Conservation (phyloP, 2,797 vertebrate species). For the Austrolebias charrua region DNA sequence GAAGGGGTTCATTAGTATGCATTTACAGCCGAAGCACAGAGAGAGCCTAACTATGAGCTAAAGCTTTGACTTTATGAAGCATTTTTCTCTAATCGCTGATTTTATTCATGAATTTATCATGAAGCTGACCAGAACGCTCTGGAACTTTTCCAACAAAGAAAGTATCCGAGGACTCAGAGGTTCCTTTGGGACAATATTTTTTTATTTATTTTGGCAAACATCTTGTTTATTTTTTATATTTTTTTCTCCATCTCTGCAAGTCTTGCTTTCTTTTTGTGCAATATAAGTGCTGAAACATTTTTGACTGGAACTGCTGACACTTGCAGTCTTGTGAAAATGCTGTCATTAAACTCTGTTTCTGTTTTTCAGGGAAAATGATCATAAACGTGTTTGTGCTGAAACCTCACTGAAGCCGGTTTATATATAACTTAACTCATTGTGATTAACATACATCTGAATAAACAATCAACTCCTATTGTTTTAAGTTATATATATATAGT, state of each 20-base stretch:
- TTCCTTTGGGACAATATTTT: slow-evolving; percentile 8
- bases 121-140: slow-evolving; percentile 45
- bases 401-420: neutral
- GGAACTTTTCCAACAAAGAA: slow-evolving; percentile 21
- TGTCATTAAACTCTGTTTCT: slow-evolving; percentile 24
- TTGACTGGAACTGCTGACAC: slow-evolving; percentile 28
- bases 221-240: slow-evolving; percentile 1
- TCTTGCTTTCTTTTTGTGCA: neutral
- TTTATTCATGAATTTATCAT: slow-evolving; percentile 61
- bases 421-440: neutral
- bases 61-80: slow-evolving; percentile 30
- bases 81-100: slow-evolving; percentile 37
- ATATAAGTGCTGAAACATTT: slow-evolving; percentile 34
- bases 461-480: neutral
- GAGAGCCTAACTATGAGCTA: slow-evolving; percentile 22
- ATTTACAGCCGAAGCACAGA: slow-evolving; percentile 24
- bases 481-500: neutral
- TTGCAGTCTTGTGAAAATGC: slow-evolving; percentile 23
- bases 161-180: slow-evolving; percentile 24
- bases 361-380: slow-evolving; percentile 27
- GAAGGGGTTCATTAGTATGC: slow-evolving; percentile 10
- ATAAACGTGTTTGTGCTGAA: slow-evolving; percentile 22
- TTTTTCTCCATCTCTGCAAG: neutral
- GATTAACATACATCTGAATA: neutral
- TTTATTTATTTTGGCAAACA: slow-evolving; percentile 33